Base-by-base conservation (phyloP, 2,888 invertebrate genomes). In the Hyalella azteca region DNA sequence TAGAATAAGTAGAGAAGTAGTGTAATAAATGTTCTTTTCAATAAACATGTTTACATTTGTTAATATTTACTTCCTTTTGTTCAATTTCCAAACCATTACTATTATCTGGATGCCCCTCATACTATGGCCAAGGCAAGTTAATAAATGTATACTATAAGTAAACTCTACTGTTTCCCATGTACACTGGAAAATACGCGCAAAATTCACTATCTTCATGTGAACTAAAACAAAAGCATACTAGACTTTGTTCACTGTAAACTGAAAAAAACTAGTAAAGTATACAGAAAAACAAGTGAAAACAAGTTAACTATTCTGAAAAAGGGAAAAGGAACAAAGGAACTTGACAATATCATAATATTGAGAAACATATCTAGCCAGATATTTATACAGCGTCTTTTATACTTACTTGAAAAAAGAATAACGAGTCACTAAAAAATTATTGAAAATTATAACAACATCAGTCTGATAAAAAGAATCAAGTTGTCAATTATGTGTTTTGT, bases 101-200 rank as follows among this genome's bases (percentile, higher is more conserved):
- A n/a, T n/a, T n/a, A n/a, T n/a, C n/a, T n/a, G n/a, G n/a, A n/a
- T n/a, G n/a, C n/a, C n/a, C n/a, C n/a, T n/a, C n/a, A n/a, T n/a
- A n/a, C n/a, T n/a, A n/a, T n/a, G n/a, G n/a, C n/a, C n/a, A n/a
- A n/a, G n/a, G n/a, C n/a, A n/a, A n/a, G n/a, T n/a, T n/a, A n/a
- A n/a, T n/a, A n/a, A n/a, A n/a, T n/a, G n/a, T n/a, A n/a, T n/a
- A n/a, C n/a, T n/a, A n/a, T n/a, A n/a, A n/a, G n/a, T n/a, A n/a
- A n/a, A n/a, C n/a, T n/a, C n/a, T n/a, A n/a, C n/a, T n/a, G n/a
- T n/a, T n/a, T n/a, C n/a, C n/a, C n/a, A n/a, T n/a, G n/a, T n/a
- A n/a, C n/a, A n/a, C n/a, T n/a, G 54, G 87, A 86, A 79, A 75
- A 83, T 85, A 2, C 19, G 36, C 19, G 19, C 32, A 36, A 66